phyloP scores from a whole-genome alignment of 2,797 vertebrate species.

The Macrochelys suwanniensis region DNA sequence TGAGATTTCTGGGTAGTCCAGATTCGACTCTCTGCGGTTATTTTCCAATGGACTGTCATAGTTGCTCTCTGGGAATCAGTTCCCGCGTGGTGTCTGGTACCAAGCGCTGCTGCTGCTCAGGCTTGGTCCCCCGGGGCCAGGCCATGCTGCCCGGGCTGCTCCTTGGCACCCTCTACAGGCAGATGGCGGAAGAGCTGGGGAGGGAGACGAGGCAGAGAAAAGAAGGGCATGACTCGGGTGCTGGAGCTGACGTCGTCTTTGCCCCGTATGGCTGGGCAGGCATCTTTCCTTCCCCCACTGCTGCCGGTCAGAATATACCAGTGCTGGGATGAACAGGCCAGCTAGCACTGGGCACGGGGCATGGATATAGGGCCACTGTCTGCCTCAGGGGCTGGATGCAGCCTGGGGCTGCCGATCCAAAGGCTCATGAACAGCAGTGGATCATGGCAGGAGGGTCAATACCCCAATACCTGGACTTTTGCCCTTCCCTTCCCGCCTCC shows the following conservation, averaged over 20 bases:
- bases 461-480: background rate
- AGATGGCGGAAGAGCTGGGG: too few relatives aligned
- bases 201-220: too few relatives aligned
- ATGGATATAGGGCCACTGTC: rapidly evolving
- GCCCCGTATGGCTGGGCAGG: background rate
- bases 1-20: background rate
- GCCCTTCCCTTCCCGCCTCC: background rate
- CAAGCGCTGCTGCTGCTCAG: too few relatives aligned
- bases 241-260: background rate
- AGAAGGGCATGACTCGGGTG: too few relatives aligned
- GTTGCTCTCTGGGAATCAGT: background rate
- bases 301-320: background rate
- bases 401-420: rapidly evolving
- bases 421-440: background rate
- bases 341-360: rapidly evolving
- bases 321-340: background rate
- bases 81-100: background rate
- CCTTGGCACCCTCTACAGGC: too few relatives aligned
- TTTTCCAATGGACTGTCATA: too few relatives aligned
- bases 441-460: background rate
- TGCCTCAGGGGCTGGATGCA: rapidly evolving
- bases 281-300: background rate
- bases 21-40: background rate
- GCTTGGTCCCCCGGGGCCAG: too few relatives aligned
- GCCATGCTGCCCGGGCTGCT: too few relatives aligned